phyloP scores from a whole-genome alignment of 2,888 invertebrate species.

The Andrena haemorrhoa region DNA sequence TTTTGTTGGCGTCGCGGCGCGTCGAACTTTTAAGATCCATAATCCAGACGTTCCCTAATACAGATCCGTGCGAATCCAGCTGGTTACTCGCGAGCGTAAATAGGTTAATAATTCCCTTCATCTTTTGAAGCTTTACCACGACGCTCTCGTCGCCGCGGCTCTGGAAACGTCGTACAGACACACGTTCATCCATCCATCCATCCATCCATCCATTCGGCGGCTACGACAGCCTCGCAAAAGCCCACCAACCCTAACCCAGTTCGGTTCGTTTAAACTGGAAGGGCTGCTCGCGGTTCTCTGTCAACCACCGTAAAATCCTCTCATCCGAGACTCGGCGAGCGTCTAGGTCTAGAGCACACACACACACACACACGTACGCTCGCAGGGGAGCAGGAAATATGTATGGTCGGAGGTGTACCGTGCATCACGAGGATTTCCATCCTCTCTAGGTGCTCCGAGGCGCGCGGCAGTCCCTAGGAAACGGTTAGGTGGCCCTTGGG shows the following conservation, averaged over 20 bases:
- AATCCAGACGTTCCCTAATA: background rate
- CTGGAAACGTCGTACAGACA: constrained; percentile 46
- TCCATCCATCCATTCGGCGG: constrained; percentile 32
- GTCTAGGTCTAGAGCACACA: too few species aligned
- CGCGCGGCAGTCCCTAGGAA: background rate
- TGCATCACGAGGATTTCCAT: constrained; percentile 35
- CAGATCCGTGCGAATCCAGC: background rate
- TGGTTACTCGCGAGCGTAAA: constrained; percentile 20
- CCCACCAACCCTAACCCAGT: constrained; percentile 69
- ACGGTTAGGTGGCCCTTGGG: constrained; percentile 9
- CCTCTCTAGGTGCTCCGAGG: constrained; percentile 5
- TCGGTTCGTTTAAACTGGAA: constrained; percentile 72
- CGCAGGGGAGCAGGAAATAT: constrained; percentile 8
- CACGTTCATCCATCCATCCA: constrained; percentile 33
- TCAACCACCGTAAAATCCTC: constrained; percentile 70
- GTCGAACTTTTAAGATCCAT: background rate
- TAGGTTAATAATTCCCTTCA: constrained; percentile 61
- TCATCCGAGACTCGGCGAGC: constrained; percentile 57
- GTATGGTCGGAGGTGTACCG: constrained; percentile 29
- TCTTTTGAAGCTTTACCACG: constrained; percentile 53
- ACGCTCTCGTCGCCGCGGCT: constrained; percentile 21
- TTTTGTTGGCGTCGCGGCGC: background rate
- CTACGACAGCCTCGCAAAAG: constrained; percentile 52
- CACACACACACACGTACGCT: constrained; percentile 10
- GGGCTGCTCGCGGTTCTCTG: constrained; percentile 60